Conservation (phyloP, 2,113 vertebrate species). For the Tyto alba region DNA sequence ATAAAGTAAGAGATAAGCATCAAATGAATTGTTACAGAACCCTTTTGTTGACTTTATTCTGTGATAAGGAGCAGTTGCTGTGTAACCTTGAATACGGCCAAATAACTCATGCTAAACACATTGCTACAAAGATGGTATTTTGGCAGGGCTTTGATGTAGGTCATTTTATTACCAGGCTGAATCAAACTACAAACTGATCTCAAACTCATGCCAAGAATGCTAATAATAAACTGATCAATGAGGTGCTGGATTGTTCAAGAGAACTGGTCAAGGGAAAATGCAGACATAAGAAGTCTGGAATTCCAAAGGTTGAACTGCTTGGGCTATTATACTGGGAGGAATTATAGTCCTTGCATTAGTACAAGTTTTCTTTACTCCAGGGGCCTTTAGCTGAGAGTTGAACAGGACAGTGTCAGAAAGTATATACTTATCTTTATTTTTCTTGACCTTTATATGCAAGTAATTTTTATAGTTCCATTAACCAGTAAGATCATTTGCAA, state of each 20-base stretch:
- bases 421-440: constrained; percentile 68
- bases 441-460: constrained; percentile 73
- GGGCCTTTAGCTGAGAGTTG: background rate
- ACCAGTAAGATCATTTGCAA: constrained; percentile 72
- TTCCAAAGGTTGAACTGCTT: constrained; percentile 40
- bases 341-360: background rate
- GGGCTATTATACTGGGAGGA: background rate
- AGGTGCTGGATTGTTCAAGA: constrained; percentile 72
- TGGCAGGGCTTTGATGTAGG: constrained; percentile 74
- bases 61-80: background rate
- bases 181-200: constrained; percentile 73
- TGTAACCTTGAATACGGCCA: constrained; percentile 56
- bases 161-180: constrained; percentile 80
- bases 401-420: constrained; percentile 23
- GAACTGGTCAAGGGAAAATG: constrained; percentile 71
- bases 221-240: constrained; percentile 81
- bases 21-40: background rate
- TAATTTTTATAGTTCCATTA: constrained; percentile 79
- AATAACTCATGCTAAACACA: constrained; percentile 71
- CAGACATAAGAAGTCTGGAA: constrained; percentile 70
- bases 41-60: constrained; percentile 24
- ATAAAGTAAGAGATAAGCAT: constrained; percentile 3
- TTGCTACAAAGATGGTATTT: constrained; percentile 65
- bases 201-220: constrained; percentile 76
- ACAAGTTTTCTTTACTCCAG: constrained; percentile 43